Conservation (phyloP, 2,797 vertebrate genomes). For the Epinephelus awoara region DNA sequence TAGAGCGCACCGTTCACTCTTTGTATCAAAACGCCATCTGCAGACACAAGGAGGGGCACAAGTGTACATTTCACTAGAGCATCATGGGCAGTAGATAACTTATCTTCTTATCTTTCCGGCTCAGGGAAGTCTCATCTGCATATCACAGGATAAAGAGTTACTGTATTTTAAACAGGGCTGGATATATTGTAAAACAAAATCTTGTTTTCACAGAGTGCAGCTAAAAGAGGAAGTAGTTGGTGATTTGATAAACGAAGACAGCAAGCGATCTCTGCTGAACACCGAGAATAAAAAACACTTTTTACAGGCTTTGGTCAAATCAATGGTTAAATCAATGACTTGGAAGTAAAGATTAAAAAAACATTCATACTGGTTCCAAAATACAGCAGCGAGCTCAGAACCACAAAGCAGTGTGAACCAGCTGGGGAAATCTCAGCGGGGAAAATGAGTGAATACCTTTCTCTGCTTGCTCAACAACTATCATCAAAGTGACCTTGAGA, state of each 20-base stretch:
- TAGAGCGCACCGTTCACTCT: background rate
- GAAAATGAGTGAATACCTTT: slow-evolving; percentile 36
- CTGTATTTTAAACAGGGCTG: background rate
- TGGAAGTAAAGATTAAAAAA: background rate
- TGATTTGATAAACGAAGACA: slow-evolving; percentile 6
- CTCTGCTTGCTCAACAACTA: slow-evolving; percentile 43
- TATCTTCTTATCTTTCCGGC: background rate
- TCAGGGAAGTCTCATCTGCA: background rate
- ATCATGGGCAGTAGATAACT: background rate
- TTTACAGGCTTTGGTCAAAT: slow-evolving; percentile 30
- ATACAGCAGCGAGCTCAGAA: slow-evolving; percentile 10
- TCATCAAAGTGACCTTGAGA: slow-evolving; percentile 60
- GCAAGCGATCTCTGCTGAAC: slow-evolving; percentile 1
- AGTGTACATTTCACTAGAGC: background rate
- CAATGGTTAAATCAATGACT: slow-evolving; percentile 11
- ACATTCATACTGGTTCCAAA: background rate
- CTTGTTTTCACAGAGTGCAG: slow-evolving; percentile 6
- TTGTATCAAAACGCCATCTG: background rate
- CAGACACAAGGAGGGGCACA: background rate
- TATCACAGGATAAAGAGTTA: slow-evolving; percentile 4
- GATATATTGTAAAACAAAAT: background rate
- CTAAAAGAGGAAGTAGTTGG: background rate
- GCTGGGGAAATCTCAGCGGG: slow-evolving; percentile 36
- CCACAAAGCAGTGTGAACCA: slow-evolving; percentile 4
- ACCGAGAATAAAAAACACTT: background rate